Evolutionary conservation across 2,113 vertebrate genomes (phyloP).

Genomic region (Melanerpes formicivorus): DNA sequence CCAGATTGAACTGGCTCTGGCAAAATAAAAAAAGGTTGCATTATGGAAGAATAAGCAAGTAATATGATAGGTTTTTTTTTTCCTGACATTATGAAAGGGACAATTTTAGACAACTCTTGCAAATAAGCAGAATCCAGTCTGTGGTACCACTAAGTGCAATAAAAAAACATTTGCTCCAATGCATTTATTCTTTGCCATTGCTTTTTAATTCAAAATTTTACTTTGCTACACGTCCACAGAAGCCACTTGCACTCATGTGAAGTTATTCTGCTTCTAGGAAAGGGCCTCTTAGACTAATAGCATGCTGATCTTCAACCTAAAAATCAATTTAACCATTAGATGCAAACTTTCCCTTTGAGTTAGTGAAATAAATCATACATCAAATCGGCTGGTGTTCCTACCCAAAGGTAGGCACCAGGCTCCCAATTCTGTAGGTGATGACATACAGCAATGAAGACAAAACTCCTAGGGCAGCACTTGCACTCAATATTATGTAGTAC

Average conservation of each 20-base stretch:
- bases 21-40: background rate
- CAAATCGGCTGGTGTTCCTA: background rate
- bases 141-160: background rate
- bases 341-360: background rate
- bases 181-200: background rate
- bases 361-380: background rate
- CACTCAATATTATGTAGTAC: background rate
- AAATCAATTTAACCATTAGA: background rate
- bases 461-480: background rate
- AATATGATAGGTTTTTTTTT: accelerated
- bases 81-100: no score
- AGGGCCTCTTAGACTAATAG: background rate
- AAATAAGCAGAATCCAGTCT: background rate
- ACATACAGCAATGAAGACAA: background rate
- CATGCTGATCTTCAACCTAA: background rate
- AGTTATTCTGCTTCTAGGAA: background rate
- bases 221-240: background rate
- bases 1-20: background rate
- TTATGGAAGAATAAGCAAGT: background rate
- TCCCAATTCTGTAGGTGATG: background rate
- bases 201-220: background rate
- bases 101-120: background rate
- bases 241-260: background rate
- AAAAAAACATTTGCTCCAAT: background rate
- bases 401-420: background rate